Base-by-base conservation (phyloP, 1,140 invertebrate genomes). In the Caerostris extrusa region DNA sequence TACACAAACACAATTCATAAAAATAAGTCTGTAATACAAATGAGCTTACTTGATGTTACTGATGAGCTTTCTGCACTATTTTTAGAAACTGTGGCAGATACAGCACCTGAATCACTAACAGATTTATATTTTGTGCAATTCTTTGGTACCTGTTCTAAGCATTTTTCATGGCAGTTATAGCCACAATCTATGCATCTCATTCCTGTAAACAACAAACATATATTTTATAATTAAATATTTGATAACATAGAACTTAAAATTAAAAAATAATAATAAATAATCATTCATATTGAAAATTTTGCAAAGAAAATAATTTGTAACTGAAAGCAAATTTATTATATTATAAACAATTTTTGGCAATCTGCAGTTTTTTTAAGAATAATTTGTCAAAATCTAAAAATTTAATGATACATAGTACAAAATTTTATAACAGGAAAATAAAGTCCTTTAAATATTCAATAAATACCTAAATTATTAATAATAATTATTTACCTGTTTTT, bases 151-250 rank as follows among this genome's bases (percentile, higher is more conserved):
- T 97, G 96, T 89, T 98, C 98, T 82, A 97, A 97, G 96, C 98
- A 99, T 95, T 98, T 98, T 95, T 99, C 98, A 96, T 99, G 98
- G 96, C 98, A 99, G 95, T 98, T 98, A 95, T 98, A 98, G n/a
- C 98, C 98, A 96, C 98, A 99, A 96, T 99, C 98, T 95, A 98
- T 97, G 96, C 98, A 99, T 93, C 98, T 97, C 96, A 98, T 97
- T 7, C 98, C 98, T 95, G 93, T 17, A 95, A n/a, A n/a, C 10
- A 67, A 34, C 57, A 88, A 55, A 64, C 61, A 64, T 10, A 67
- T 67, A 3, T 67, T 12, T 3, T 5, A 14, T 67, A 67, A 67
- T 6, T 14, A 67, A 64, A 34, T 34, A 34, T 34, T 34, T 34
- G 34, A 34, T 34, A 34, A 34, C 34, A 34, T 34, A 34, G 34